Evolutionary conservation across 1,140 invertebrate genomes (phyloP), one percentile per base, ranked within the genome.

Genomic region (silkworm (Bombyx mori)): DNA sequence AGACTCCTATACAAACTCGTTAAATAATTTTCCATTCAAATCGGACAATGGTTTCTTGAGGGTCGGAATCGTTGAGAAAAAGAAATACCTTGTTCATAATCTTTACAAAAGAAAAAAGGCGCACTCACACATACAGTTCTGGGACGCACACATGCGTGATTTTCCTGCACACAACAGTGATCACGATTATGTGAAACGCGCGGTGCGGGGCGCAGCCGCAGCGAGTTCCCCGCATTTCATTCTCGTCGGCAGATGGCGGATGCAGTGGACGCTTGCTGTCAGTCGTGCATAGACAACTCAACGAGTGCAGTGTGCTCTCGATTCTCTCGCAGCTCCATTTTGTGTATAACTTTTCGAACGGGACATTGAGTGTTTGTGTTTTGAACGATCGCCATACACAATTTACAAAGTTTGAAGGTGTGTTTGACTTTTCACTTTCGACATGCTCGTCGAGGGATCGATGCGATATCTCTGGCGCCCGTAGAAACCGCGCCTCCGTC

Each of bases 241-340:
- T 87, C 78, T 76, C 79, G 81, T 84, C 82, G 82, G 84, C 82
- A 85, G 82, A 87, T 87, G 82, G 84, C 84, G 81, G 80, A 85
- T 82, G 76, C 81, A 86, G 81, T 79, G 75, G 79, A 77, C 81
- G 83, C 79, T 68, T 75, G 74, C 75, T 75, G 79, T 84, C 84
- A 85, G 82, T 84, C 82, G 84, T 66, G 79, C 79, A 84, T 84
- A 85, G 82, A 85, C 79, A 85, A 85, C 82, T 77, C 75, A 62
- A 60, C 77, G 79, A 80, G 76, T 62, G 68, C 66, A 79, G 74
- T 78, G 78, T 76, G 71, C 65, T 77, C 73, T 60, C 69, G 69
- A 75, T 74, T 70, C 70, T 73, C 74, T 84, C 50, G 26, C 66
- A 85, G 79, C 79, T 79, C 82, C 80, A 85, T 87, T 84, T 85